Evolutionary conservation across 64 coral and sea anemone genomes (phyloP), one percentile per base, ranked within the genome.

Genomic region (Pachyseris speciosa): DNA sequence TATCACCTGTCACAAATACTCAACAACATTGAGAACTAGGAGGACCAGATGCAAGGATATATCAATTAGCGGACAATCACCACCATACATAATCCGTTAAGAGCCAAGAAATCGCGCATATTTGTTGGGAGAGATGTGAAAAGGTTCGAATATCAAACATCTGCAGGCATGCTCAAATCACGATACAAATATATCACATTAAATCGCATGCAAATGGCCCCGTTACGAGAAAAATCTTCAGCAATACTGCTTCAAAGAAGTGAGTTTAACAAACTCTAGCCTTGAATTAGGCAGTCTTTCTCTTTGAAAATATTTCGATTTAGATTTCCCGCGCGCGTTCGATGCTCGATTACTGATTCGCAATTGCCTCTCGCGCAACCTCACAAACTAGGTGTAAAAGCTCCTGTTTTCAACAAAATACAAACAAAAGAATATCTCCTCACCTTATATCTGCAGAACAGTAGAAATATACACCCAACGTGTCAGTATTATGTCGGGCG

Each of bases 241-340:
- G 19, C 59, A 27, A 27, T 64, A 27, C 27, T 64, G 59, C 8
- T 7, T 4, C 10, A 55, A 55, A 16, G n/a, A 55, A 13, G 51
- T 17, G 20, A 55, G 10, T 17, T 55, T 16, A 13, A 55, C 51
- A 3, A 55, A 19, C 0, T 16, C 6, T 61, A 25, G n/a, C 5
- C 58, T 25, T 24, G 58, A 20, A 61, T 75, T 41, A 42, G 8
- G 8, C 72, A 31, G 12, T 43, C 6, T 80, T 58, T 60, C 11
- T 7, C 19, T 40, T n/a, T 61, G 26, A 24, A 79, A 6, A 51
- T n/a, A 34, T 58, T 80, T 9, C 26, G 15, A 57, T 80, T 80
- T 37, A 37, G 53, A 61, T 61, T 61, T 81, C 77, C 77, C 77
- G 77, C 77, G 77, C 77, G 77, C 77, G 31, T 38, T 38, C 5